Evolutionary conservation across 1,140 invertebrate genomes (phyloP), one percentile per base, ranked within the genome.

Genomic region (Plodia interpunctella): DNA sequence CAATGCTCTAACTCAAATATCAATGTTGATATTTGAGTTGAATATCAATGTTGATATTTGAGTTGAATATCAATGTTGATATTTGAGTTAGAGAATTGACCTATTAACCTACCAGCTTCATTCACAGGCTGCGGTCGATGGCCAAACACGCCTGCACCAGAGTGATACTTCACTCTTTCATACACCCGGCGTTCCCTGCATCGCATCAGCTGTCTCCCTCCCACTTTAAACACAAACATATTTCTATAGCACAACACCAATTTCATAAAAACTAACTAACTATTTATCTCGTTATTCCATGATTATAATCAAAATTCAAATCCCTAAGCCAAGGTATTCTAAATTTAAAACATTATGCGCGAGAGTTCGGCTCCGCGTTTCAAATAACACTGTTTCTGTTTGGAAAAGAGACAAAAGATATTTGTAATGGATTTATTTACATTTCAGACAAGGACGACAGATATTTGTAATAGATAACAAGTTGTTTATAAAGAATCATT

Each of bases 121-220:
- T 74, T 77, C 49, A 74, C 63, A 50, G 65, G 70, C 53, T 65
- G 62, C 63, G 85, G 85, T 77, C 85, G 83, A 84, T 88, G 85
- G 4, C 85, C 85, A 79, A 87, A 88, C 63, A 88, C 82, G 55
- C 85, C 85, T 50, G 73, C 58, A 55, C 85, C 85, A 2, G 83
- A 88, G 63, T 88, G 78, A 57, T 88, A 88, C 19, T 69, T 74
- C 55, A 71, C 51, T 20, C 77, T 62, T 32, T 74, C 65, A 50
- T 51, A 71, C 25, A 62, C 59, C 57, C 66, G 55, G 20, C 61
- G 61, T 30, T 73, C 66, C 62, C 74, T 76, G 74, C 76, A 81
- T 62, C 55, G 65, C 52, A 68, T 59, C 62, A 80, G 49, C 60
- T 75, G 72, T 79, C 74, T 79, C 72, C 60, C 66, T 76, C 70